Percentiles rank a stretch among this genome's conserved stretches.
phyloP scores from a whole-genome alignment of 2,888 invertebrate genomes.

The Pollenia griseotomentosa region DNA sequence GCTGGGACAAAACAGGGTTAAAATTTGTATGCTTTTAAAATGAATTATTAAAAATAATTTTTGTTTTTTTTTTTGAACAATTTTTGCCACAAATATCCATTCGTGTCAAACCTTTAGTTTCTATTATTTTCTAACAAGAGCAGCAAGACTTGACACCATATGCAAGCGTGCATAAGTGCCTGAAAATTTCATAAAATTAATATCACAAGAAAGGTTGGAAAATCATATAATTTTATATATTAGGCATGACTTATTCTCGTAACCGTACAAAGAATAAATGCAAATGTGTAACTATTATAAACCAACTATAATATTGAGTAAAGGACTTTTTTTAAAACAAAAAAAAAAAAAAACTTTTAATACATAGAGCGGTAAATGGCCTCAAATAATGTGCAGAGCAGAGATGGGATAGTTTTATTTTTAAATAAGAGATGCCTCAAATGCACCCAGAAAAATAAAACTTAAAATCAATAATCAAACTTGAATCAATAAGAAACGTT shows the following conservation, averaged over 20 bases:
- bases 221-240: not conserved
- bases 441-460: too few species aligned
- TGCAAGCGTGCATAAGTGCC: slow-evolving; percentile 72
- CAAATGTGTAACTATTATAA: slow-evolving; percentile 14
- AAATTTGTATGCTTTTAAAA: too few species aligned
- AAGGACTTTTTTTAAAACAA: slow-evolving; percentile 28
- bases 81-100: not conserved
- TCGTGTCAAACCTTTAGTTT: slow-evolving; percentile 1
- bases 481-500: too few species aligned
- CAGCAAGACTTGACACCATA: slow-evolving; percentile 57
- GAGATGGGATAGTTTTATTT: not conserved
- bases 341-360: slow-evolving; percentile 12
- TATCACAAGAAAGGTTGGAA: slow-evolving; percentile 10
- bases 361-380: slow-evolving; percentile 52
- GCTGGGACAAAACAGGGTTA: too few species aligned
- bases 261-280: not conserved
- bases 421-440: not conserved
- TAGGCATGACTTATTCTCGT: slow-evolving; percentile 39
- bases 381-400: slow-evolving; percentile 31
- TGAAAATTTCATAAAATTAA: slow-evolving; percentile 6
- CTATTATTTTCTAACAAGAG: slow-evolving; percentile 13
- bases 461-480: too few species aligned
- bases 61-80: too few species aligned
- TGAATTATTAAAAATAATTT: too few species aligned
- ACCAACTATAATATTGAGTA: slow-evolving; percentile 6